Base-by-base conservation (phyloP, 2,797 vertebrate genomes). In the Syncerus caffer region DNA sequence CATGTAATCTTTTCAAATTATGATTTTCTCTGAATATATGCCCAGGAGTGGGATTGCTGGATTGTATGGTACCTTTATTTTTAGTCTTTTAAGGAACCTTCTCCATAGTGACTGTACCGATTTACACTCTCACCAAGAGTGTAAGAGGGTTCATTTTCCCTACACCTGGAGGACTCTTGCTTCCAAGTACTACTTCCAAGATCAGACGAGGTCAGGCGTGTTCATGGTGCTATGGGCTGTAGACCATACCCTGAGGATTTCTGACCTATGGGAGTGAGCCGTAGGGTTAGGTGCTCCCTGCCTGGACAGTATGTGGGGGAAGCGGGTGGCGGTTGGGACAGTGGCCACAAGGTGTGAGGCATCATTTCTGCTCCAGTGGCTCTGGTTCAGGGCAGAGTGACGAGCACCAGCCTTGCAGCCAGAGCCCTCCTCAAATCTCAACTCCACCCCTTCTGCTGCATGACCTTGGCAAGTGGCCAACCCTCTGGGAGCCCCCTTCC, bases 251-350 rank as follows among this genome's bases (percentile, higher is more conserved):
- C 7, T n/a, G 47, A 80, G 29, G 78, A 31, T 1, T 87, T 47
- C 76, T 8, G 85, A 6, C 45, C 14, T 21, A 0, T 11, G 16
- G 50, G 50, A 34, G 23, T 6, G 38, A 67, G 50, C 50, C 4
- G 0, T 2, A 14, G 55, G 29, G 29, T 57, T 19, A 90, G 80
- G 62, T 21, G 12, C 13, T 7, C 47, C 19, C 31, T 82, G 45
- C 42, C 74, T 23, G 27, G 45, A 76, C 17, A 34, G 10, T 19
- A 1, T 1, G 2, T 2, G 27, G 12, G 3, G n/a, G n/a, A 7
- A n/a, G 31, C 1, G 45, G 34, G 0, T 19, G 17, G 31, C 4
- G 2, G 6, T 15, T 15, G n/a, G n/a, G 31, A 45, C 50, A 21
- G 13, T 5, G 50, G 21, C 25, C 23, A 86, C 62, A 38, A 38